Percentiles rank a stretch among this genome's conserved stretches.
These are phyloP conservation scores for Danio albolineatus DNA, from an alignment of 2,797 vertebrate genomes.

Conservation along the genomic window DNA sequence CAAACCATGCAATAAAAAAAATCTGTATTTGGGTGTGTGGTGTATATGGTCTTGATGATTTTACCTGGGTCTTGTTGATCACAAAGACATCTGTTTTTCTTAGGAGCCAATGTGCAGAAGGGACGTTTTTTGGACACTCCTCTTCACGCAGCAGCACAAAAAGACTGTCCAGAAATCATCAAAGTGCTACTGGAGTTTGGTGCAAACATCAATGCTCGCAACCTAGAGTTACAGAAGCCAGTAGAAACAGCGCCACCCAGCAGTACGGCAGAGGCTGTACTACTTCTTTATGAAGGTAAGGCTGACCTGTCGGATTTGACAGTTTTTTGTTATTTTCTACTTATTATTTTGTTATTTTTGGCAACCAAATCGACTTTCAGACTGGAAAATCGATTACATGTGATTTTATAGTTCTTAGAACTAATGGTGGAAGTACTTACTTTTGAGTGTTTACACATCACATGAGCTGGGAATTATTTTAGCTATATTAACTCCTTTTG, in stretches of 20 bases:
- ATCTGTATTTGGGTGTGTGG: not conserved
- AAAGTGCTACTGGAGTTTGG: slow-evolving; percentile 92
- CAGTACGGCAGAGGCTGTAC: slow-evolving; percentile 80
- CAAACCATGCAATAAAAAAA: not conserved
- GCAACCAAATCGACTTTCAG: no score
- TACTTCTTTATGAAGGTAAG: slow-evolving; percentile 88
- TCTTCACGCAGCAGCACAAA: slow-evolving; percentile 88
- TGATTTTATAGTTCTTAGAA: no score
- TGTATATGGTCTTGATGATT: not conserved
- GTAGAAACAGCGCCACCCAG: slow-evolving; percentile 85
- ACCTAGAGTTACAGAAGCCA: slow-evolving; percentile 84
- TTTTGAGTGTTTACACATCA: no score
- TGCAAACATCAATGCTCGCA: slow-evolving; percentile 87
- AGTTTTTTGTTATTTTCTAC: not conserved
- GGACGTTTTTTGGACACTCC: slow-evolving; percentile 88
- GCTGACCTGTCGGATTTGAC: not conserved
- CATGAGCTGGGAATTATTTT: no score
- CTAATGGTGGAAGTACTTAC: no score
- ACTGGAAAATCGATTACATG: no score
- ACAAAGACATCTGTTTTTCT: not conserved
- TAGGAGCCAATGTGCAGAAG: slow-evolving; percentile 89
- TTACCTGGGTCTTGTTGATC: not conserved
- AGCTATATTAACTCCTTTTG: no score
- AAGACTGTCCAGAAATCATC: slow-evolving; percentile 83
- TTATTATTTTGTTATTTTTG: not conserved